Percentiles rank a stretch among this genome's conserved stretches.
Conservation (phyloP, 2,113 vertebrate species). For the Daubentonia madagascariensis region DNA sequence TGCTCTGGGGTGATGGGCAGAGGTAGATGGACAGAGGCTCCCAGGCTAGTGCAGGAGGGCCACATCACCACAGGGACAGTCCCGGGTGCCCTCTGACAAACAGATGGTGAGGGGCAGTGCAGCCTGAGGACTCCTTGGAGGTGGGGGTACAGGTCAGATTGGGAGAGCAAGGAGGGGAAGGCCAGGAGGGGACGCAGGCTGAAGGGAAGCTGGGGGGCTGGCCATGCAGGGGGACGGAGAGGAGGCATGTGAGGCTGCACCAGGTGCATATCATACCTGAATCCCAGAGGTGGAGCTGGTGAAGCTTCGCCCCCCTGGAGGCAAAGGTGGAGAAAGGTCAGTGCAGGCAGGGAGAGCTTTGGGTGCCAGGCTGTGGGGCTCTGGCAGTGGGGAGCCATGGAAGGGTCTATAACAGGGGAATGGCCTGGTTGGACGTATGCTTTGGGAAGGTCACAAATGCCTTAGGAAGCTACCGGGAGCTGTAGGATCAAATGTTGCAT, state of each 20-base stretch:
- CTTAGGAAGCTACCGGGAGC: not conserved
- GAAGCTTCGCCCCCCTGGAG: not conserved
- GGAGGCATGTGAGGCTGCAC: rapidly evolving
- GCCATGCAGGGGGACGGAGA: too few relatives aligned
- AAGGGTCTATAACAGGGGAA: too few relatives aligned
- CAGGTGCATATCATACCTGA: too few relatives aligned
- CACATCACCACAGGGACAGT: too few relatives aligned
- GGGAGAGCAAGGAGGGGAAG: not conserved
- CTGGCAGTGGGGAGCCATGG: not conserved
- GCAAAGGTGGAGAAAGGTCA: not conserved
- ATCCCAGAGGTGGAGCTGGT: not conserved
- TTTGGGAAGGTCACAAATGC: not conserved
- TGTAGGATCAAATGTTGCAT: not conserved
- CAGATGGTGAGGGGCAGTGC: not conserved
- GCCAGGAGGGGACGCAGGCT: too few relatives aligned
- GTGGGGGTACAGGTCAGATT: not conserved
- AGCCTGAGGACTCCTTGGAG: not conserved
- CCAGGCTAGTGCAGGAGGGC: not conserved
- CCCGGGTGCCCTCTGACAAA: not conserved
- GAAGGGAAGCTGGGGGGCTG: not conserved
- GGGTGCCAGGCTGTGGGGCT: not conserved
- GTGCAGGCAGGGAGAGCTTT: not conserved
- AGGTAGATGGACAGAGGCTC: not conserved
- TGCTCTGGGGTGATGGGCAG: not conserved
- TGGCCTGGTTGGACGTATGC: not conserved